phyloP scores from a whole-genome alignment of 2,797 vertebrate species.

The Botia almorhae region DNA sequence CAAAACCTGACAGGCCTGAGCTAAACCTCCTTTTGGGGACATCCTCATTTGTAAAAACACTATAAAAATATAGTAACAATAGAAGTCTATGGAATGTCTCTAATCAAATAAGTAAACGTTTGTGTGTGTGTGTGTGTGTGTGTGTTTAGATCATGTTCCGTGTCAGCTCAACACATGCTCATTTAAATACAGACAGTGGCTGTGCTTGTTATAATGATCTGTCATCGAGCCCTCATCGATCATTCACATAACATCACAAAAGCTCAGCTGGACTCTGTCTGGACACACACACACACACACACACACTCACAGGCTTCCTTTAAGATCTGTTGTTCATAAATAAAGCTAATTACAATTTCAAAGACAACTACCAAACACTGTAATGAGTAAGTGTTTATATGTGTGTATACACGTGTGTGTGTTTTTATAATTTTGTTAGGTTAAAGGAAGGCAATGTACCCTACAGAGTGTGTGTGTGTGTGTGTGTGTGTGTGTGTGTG shows the following conservation, averaged over 20 bases:
- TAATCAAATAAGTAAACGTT: too few relatives aligned
- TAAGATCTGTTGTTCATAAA: slow-evolving; percentile 14
- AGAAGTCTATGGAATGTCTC: too few relatives aligned
- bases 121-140: neutral
- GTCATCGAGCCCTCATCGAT: slow-evolving; percentile 29
- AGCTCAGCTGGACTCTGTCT: slow-evolving; percentile 37
- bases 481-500: neutral
- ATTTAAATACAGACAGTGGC: slow-evolving; percentile 42
- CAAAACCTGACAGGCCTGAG: too few relatives aligned
- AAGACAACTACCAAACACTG: neutral
- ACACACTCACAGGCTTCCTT: too few relatives aligned
- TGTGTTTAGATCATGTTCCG: neutral
- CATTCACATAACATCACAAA: slow-evolving; percentile 16
- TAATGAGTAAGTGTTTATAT: too few relatives aligned
- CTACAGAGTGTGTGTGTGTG: neutral
- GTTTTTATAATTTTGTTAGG: neutral
- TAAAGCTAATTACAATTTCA: neutral
- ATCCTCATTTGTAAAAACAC: too few relatives aligned
- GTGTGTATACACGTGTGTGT: too few relatives aligned
- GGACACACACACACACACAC: slow-evolving; percentile 7
- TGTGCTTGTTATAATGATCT: slow-evolving; percentile 37
- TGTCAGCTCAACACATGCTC: slow-evolving; percentile 36
- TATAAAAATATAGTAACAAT: too few relatives aligned
- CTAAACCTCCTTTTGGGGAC: too few relatives aligned
- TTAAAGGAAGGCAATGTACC: too few relatives aligned